Evolutionary conservation across 1,140 invertebrate species (phyloP), one percentile per base, ranked within the genome.

Genomic region (Asbolus verrucosus): DNA sequence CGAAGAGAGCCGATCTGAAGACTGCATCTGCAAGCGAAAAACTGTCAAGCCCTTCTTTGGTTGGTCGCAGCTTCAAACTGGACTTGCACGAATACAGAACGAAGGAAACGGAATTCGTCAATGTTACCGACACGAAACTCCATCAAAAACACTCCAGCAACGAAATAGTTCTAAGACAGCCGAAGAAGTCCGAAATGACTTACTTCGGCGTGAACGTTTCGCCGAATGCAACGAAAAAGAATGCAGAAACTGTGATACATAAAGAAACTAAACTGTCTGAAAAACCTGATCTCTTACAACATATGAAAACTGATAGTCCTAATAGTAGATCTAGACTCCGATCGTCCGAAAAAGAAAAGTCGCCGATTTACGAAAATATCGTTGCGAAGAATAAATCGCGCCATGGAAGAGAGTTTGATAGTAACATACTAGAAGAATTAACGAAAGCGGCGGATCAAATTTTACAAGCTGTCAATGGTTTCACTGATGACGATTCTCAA

Each of bases 391-490:
- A 41, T 8, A 73, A 68, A 41, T 43, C 65, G 43, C 27, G 14
- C 2, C 72, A 75, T 43, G 69, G 30, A 6, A 72, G 61, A 36
- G 73, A 80, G 36, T 81, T 81, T 36, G 78, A 80, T 70, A 76
- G 73, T 76, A 67, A 74, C 74, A 84, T 85, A 39, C 74, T 85
- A 41, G 83, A 85, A 41, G 84, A 85, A 71, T 73, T 85, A 39
- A 85, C 84, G 3, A 83, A 81, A 75, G 84, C 84, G 9, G 84
- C 84, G 4, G 84, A 85, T 77, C 80, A 85, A 77, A 85, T 85
- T 43, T 73, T 85, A 4, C 77, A 82, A 74, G 84, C 83, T 6
- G 82, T 85, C 0, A 84, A 84, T 59, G 84, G 83, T n/a, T 85
- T 84, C 65, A 82, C 83, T 0, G 83, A 84, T 46, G 84, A 84